phyloP scores from a whole-genome alignment of 2,113 vertebrate genomes.

The Tachuris rubrigastra region DNA sequence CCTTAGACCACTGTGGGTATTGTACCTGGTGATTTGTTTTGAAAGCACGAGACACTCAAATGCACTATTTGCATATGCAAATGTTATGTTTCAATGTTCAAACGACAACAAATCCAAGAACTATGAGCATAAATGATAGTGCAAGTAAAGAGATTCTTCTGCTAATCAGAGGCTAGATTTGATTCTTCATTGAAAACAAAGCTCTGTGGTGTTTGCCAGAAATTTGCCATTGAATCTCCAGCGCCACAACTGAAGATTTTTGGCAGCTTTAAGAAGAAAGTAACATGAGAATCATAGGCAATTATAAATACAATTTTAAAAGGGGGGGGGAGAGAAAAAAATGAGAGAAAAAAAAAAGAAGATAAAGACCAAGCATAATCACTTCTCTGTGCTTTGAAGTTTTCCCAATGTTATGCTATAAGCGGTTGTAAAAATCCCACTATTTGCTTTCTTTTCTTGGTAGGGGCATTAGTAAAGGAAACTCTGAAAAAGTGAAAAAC shows the following conservation, averaged over 20 bases:
- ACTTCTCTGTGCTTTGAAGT: not conserved
- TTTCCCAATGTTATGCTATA: not conserved
- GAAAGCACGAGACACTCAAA: not conserved
- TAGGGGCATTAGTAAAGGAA: not conserved
- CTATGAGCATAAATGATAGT: not conserved
- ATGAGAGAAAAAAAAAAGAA: not conserved
- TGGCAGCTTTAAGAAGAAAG: not conserved
- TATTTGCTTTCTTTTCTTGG: not conserved
- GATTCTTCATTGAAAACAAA: slow-evolving; percentile 3
- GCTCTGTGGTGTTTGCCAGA: not conserved
- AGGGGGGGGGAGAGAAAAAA: fast-evolving
- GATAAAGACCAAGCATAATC: not conserved
- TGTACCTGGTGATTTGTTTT: not conserved
- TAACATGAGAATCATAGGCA: not conserved
- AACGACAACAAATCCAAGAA: slow-evolving; percentile 20
- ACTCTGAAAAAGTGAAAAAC: not conserved
- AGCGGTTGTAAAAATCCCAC: not conserved
- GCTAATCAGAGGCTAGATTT: not conserved
- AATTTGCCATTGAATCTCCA: slow-evolving; percentile 18
- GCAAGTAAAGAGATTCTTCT: not conserved
- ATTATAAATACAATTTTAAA: not conserved
- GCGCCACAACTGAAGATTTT: not conserved
- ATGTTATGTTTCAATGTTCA: not conserved
- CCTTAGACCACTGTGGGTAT: not conserved
- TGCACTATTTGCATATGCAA: not conserved